Evolutionary conservation across 2,888 invertebrate genomes (phyloP), one percentile per base, ranked within the genome.

Genomic region (Arrhopalites spinosus): DNA sequence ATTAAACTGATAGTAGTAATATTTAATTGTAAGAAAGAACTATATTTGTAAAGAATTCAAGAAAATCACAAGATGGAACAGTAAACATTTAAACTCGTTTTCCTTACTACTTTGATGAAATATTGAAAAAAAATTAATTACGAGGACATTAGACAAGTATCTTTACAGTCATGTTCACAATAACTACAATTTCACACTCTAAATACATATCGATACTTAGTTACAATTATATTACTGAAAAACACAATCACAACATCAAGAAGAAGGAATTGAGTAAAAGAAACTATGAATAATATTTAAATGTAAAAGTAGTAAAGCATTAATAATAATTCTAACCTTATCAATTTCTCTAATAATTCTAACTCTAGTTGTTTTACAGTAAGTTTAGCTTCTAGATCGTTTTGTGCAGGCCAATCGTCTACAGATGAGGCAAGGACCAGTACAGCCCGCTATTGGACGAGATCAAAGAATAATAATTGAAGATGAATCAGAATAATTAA

Each of bases 351-450:
- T 69, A 94, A 88, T 76, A 94, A 91, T 84, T 95, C 94, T 70
- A 95, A 90, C 86, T 95, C 94, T 91, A 95, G 91, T 85, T 94
- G 93, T 84, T 95, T 95, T 36, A 91, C 90, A 23, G 92, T 92
- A 66, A 95, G 88, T 85, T 91, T 91, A 86, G 91, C 89, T 84
- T 92, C 91, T 77, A 91, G 85, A 1, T 89, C 88, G 76, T 89
- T 88, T 20, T 89, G 88, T 79, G 88, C 84, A 77, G 87, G 83
- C 82, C 79, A 83, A 77, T 79, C 83, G 80, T 82, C 83, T 80
- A 80, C 83, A 81, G 86, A 84, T 59, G 87, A 87, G 86, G 93
- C 91, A 75, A 94, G 88, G 45, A 94, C 93, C 59, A 93, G 88
- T 84, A 94, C 89, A n/a, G n/a, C n/a, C n/a, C n/a, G n/a, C n/a